Evolutionary conservation across 2,113 vertebrate species (phyloP), one percentile per base, ranked within the genome.

Genomic region (Struthio camelus): DNA sequence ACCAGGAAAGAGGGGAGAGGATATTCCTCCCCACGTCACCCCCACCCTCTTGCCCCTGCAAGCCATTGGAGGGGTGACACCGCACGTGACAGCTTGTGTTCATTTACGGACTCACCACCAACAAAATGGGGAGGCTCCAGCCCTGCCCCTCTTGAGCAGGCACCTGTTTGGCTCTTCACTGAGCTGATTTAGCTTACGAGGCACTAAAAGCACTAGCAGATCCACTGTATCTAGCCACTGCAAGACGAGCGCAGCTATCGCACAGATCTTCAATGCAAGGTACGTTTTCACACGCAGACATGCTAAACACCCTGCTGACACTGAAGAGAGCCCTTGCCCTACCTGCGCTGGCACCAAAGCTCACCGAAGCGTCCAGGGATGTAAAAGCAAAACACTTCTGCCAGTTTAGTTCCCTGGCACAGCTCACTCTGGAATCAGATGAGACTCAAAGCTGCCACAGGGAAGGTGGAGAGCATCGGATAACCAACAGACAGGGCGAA

Each of bases 231-330:
- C 28, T 6, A 18, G 15, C 38, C 22, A 9, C 15, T 9, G 53
- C 38, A 18, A 25, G 72, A 10, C 1, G 14, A 42, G 6, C 1
- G 14, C 2, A 11, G 72, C 72, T 12, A 2, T 13, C 53, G 5
- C 4, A 4, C 22, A 42, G 28, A 25, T 50, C 72, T 10, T 25
- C 53, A 18, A 22, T 1, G 11, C 7, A 13, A 34, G 72, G 22
- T 22, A 16, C 3, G 3, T 28, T 25, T 24, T 34, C 73, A 27
- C 36, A 3, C 1, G 40, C 6, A 1, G 40, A 7, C 42, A 10
- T 1, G 24, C 56, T 42, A 23, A 23, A 2, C 34, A 3, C 32
- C 23, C 73, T 8, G 73, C 38, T 19, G 73, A 20, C 11, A 2
- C 32, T 12, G 5, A 18, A 54, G 72, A 25, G 22, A 1, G 22